phyloP scores from a whole-genome alignment of 2,797 vertebrate genomes.

The Glossophaga mutica region DNA sequence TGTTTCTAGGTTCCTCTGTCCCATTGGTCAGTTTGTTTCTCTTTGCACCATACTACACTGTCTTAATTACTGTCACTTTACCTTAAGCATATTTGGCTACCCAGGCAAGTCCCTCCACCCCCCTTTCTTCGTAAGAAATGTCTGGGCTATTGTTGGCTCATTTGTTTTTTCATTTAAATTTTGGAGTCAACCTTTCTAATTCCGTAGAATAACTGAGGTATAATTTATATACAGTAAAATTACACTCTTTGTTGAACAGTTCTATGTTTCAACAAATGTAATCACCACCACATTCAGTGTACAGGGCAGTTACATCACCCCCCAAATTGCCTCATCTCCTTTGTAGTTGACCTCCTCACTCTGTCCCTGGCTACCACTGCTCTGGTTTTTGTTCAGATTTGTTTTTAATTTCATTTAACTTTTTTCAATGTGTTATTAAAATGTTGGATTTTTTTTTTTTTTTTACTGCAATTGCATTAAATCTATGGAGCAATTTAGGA shows the following conservation, averaged over 20 bases:
- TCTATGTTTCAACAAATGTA: background rate
- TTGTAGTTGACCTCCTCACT: background rate
- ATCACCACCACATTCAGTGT: background rate
- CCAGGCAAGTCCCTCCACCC: too few species aligned
- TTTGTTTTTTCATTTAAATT: background rate
- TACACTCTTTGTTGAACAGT: background rate
- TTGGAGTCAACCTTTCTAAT: background rate
- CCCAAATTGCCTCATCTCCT: background rate
- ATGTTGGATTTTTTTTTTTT: background rate
- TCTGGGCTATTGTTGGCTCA: background rate
- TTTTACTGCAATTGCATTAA: background rate
- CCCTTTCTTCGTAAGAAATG: background rate
- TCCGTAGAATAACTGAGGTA: background rate
- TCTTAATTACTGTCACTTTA: background rate
- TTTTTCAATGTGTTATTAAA: background rate
- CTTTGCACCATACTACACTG: background rate
- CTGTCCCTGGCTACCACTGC: background rate
- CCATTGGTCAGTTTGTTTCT: background rate
- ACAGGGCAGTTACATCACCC: background rate
- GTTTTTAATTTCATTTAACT: background rate
- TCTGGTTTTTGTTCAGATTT: background rate
- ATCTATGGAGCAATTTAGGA: background rate
- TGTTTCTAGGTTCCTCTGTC: background rate
- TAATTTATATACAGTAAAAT: background rate
- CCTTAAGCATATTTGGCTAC: background rate